Evolutionary conservation across 2,888 invertebrate species (phyloP).

Genomic region (Drosophila putrida): DNA sequence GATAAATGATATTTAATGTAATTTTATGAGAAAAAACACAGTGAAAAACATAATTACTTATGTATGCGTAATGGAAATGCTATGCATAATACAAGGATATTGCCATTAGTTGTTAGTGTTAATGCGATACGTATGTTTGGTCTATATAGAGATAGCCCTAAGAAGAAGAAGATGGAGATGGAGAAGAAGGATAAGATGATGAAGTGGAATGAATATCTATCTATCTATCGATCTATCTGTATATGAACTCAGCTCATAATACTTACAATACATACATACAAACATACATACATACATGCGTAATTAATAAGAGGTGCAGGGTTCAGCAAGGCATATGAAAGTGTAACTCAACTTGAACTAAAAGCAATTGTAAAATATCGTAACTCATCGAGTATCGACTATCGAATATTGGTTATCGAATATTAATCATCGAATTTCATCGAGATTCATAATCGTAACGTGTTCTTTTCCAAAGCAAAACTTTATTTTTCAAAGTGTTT

Average conservation of each 20-base stretch:
- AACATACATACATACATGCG: slow-evolving; percentile 6
- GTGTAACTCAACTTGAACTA: slow-evolving; percentile 50
- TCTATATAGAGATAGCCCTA: slow-evolving; percentile 18
- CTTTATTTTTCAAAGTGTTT: slow-evolving; percentile 78
- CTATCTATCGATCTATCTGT: slow-evolving; percentile 27
- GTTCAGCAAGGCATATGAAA: slow-evolving; percentile 32
- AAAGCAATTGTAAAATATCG: slow-evolving; percentile 75
- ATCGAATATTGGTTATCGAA: slow-evolving; percentile 20
- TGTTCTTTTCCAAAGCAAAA: slow-evolving; percentile 59
- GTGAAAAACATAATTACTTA: slow-evolving; percentile 41
- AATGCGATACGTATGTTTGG: slow-evolving; percentile 61
- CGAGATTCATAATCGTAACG: slow-evolving; percentile 32
- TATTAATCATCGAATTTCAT: slow-evolving; percentile 32
- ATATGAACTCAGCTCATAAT: slow-evolving; percentile 39
- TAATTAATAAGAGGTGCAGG: slow-evolving; percentile 26
- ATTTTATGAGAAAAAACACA: slow-evolving; percentile 30
- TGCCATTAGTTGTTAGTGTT: slow-evolving; percentile 81
- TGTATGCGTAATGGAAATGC: slow-evolving; percentile 40
- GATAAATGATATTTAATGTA: slow-evolving; percentile 32
- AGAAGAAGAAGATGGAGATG: too few relatives aligned
- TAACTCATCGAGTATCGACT: slow-evolving; percentile 35
- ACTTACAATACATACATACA: slow-evolving; percentile 13
- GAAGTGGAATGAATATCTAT: slow-evolving; percentile 13
- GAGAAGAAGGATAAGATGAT: too few relatives aligned
- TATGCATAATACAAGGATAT: slow-evolving; percentile 71